phyloP scores from a whole-genome alignment of 1,140 invertebrate genomes.

The Bradysia coprophila region DNA sequence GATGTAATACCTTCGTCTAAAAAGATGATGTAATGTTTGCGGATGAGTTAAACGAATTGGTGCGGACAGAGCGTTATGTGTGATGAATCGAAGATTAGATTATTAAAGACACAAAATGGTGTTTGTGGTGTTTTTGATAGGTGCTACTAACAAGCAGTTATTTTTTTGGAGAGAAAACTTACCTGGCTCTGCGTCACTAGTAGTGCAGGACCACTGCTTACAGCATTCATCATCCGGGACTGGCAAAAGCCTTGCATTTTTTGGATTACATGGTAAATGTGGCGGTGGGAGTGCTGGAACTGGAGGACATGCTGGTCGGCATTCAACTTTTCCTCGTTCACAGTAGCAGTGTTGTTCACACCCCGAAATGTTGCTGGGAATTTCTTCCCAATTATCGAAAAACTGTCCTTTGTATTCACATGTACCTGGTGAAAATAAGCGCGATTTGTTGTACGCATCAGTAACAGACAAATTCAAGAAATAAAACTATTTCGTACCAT shows the following conservation, averaged over 20 bases:
- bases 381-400: constrained; percentile 49
- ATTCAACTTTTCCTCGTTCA: constrained; percentile 68
- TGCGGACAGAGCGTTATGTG: constrained; percentile 2
- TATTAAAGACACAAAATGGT: neutral
- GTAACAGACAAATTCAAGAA: no score
- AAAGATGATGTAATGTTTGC: no score
- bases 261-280: constrained; percentile 44
- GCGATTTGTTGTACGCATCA: no score
- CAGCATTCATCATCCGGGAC: constrained; percentile 64
- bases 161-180: neutral
- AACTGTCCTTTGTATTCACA: constrained; percentile 44
- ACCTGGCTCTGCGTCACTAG: constrained; percentile 10
- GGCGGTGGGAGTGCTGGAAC: constrained; percentile 52
- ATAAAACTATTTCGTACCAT: no score
- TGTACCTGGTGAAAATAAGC: no score
- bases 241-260: constrained; percentile 40
- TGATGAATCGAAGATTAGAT: neutral
- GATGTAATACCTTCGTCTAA: constrained; percentile 9
- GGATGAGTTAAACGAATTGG: constrained; percentile 12
- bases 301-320: constrained; percentile 55
- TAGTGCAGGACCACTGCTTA: constrained; percentile 46
- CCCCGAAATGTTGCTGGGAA: constrained; percentile 41
- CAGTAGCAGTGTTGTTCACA: constrained; percentile 76
- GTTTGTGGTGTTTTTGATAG: neutral
- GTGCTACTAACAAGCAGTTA: neutral